Percentiles rank a stretch among this genome's conserved stretches.
Evolutionary conservation across 2,113 vertebrate species (phyloP).

Genomic region (Pogona vitticeps): DNA sequence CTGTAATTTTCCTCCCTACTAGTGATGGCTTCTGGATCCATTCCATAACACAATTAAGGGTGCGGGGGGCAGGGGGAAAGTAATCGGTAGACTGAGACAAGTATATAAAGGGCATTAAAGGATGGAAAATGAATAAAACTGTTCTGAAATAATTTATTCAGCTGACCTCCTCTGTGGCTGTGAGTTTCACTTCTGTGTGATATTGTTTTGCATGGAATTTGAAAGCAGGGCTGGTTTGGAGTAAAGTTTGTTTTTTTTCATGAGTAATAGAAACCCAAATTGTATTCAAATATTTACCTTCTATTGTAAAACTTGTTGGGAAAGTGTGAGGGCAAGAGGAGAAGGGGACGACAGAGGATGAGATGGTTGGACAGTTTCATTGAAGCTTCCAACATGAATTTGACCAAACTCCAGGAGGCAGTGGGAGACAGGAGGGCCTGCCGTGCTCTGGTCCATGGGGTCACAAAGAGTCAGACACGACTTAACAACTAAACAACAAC

Average conservation of each 20-base stretch:
- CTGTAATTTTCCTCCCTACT: conserved; percentile 6
- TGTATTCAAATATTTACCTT: conserved; percentile 22
- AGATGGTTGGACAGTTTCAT: too few species aligned
- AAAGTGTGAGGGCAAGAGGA: too few species aligned
- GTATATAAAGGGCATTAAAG: background rate
- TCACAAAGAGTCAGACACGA: too few species aligned
- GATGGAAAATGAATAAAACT: conserved; percentile 23
- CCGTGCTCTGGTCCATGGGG: too few species aligned
- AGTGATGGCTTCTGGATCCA: conserved; percentile 2
- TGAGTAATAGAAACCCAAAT: background rate
- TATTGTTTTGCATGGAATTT: conserved; percentile 3
- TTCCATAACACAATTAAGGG: background rate
- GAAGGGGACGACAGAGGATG: too few species aligned
- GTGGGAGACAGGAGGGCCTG: too few species aligned
- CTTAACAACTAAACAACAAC: too few species aligned
- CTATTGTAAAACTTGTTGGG: background rate
- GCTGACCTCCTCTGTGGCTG: background rate
- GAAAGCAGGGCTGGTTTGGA: background rate
- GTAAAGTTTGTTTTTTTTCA: background rate
- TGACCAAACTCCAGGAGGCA: too few species aligned
- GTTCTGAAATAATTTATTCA: background rate
- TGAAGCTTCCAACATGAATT: too few species aligned
- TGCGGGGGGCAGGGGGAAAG: background rate
- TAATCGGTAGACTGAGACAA: background rate
- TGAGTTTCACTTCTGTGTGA: background rate